Percentiles rank a stretch among this genome's conserved stretches.
These are phyloP conservation scores for Uromys caudimaculatus DNA, from an alignment of 2,797 vertebrate species.

Conservation along the genomic window DNA sequence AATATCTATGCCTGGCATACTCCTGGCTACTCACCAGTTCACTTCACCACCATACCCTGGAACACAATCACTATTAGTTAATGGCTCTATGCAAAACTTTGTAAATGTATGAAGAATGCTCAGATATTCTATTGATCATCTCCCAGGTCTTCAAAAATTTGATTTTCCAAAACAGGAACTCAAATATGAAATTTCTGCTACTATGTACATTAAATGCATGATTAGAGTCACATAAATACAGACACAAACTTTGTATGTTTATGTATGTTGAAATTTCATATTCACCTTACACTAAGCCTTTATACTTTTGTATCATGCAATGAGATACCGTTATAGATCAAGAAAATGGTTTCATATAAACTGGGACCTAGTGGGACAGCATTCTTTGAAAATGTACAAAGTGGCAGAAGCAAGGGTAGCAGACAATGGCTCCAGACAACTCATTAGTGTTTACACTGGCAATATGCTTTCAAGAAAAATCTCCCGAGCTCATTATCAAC, in stretches of 20 bases:
- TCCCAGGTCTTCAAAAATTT: neutral
- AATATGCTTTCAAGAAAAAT: neutral
- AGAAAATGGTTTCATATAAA: neutral
- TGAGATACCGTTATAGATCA: neutral
- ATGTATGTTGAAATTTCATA: neutral
- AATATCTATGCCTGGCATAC: neutral
- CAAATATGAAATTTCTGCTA: neutral
- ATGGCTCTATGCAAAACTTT: neutral
- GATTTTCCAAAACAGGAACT: conserved; percentile 17
- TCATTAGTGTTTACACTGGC: conserved; percentile 13
- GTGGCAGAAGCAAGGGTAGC: neutral
- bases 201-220: neutral
- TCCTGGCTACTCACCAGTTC: neutral
- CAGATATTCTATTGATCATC: neutral
- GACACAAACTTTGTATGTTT: neutral
- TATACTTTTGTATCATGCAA: neutral
- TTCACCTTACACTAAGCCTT: neutral
- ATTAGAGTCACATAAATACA: neutral
- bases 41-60: neutral
- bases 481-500: neutral
- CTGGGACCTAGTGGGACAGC: neutral
- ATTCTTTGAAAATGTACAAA: neutral
- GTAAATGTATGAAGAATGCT: neutral
- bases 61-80: neutral
- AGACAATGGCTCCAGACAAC: neutral